Percentiles rank a stretch among this genome's conserved stretches.
These are phyloP conservation scores for Alca torda DNA, from an alignment of 2,797 vertebrate species.

Conservation along the genomic window DNA sequence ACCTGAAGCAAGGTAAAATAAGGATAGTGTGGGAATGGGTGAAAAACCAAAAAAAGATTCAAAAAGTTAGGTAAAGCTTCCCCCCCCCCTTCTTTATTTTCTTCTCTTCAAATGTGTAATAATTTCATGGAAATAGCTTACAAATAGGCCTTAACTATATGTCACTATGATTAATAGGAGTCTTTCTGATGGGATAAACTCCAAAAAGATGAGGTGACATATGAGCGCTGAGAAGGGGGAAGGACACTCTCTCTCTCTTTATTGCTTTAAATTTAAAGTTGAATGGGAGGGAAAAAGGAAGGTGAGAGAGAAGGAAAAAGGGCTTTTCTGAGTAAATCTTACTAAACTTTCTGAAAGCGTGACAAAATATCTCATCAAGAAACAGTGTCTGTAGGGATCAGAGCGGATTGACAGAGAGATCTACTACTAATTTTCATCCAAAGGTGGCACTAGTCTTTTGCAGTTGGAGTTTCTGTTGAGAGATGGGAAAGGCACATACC, in stretches of 20 bases:
- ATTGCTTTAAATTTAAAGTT: neutral
- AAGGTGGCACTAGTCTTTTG: slow-evolving; percentile 62
- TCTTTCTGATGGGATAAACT: neutral
- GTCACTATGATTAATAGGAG: neutral
- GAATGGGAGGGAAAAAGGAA: neutral
- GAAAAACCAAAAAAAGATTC: neutral
- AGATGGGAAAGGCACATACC: slow-evolving; percentile 15
- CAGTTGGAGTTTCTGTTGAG: neutral
- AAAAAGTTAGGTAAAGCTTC: neutral
- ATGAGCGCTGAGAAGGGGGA: neutral
- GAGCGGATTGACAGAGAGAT: neutral
- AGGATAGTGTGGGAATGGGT: neutral
- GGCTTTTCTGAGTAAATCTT: neutral
- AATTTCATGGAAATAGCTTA: neutral
- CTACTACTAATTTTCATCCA: neutral
- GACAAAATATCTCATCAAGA: neutral
- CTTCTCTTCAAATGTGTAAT: neutral
- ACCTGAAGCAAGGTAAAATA: neutral
- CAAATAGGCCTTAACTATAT: neutral
- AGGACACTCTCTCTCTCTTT: neutral
- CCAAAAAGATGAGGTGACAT: neutral
- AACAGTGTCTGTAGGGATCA: neutral
- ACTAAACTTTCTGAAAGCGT: neutral
- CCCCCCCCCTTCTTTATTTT: neutral
- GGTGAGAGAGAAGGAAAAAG: neutral